A percentile compares a stretch with the other conserved stretches of the same genome.
phyloP scores from a whole-genome alignment of 1,140 invertebrate genomes.

The Muscidifurax raptorellus region DNA sequence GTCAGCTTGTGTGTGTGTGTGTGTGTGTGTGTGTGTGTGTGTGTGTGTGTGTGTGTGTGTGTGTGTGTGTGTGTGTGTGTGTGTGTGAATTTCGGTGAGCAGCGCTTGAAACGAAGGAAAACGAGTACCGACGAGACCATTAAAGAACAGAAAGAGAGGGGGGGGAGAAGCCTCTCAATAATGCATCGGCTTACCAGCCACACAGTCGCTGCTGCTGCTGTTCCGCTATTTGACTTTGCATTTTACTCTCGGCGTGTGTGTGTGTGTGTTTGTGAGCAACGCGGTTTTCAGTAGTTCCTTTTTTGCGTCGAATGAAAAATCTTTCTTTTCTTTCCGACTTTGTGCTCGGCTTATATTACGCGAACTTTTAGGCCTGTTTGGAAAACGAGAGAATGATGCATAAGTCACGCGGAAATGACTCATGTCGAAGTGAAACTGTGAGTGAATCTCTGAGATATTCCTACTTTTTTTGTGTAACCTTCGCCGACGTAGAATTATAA shows the following conservation, averaged over 20 bases:
- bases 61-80: background rate
- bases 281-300: background rate
- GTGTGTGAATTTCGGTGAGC: background rate
- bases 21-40: background rate
- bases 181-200: constrained; percentile 52
- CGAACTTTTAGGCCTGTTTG: background rate
- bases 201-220: constrained; percentile 48
- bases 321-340: background rate
- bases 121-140: constrained; percentile 16
- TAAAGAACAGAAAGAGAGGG: constrained; percentile 13
- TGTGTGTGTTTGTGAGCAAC: background rate
- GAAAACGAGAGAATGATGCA: background rate
- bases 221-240: constrained; percentile 37
- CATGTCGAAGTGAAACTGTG: background rate
- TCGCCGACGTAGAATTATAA: background rate
- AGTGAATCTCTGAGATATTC: background rate
- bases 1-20: background rate
- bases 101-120: constrained; percentile 12
- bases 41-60: background rate
- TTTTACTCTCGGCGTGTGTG: background rate
- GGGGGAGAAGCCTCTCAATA: constrained; percentile 56
- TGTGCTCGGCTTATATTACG: background rate
- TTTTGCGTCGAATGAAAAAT: background rate
- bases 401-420: background rate
- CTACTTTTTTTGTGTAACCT: background rate